Percentiles rank a stretch among this genome's conserved stretches.
Conservation (phyloP, 1,140 invertebrate species). For the Calycopis cecrops region DNA sequence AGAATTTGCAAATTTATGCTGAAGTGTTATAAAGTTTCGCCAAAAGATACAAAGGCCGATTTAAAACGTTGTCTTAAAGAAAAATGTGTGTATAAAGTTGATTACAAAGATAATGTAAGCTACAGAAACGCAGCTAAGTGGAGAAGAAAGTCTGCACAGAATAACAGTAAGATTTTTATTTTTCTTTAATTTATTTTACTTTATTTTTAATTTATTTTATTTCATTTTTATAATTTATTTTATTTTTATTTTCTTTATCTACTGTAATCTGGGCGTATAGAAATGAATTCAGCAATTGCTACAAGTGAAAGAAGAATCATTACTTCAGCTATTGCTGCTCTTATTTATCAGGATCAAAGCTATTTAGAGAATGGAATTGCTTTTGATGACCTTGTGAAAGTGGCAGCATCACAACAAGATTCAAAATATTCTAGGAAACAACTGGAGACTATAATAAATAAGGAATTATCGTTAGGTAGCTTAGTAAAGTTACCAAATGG, state of each 20-base stretch:
- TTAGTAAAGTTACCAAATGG: conserved; percentile 80
- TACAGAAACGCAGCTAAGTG: conserved; percentile 89
- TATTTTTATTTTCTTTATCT: conserved; percentile 19
- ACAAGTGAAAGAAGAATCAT: conserved; percentile 73
- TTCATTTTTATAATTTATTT: neutral
- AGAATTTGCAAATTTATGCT: conserved; percentile 88
- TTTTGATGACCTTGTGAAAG: conserved; percentile 78
- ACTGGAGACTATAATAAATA: conserved; percentile 79
- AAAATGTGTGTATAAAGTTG: conserved; percentile 87
- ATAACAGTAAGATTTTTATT: conserved; percentile 47
- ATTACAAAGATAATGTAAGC: conserved; percentile 90
- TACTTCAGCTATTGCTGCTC: conserved; percentile 79
- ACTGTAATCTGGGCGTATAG: conserved; percentile 32
- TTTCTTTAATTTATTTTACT: conserved; percentile 5
- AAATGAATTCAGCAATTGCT: conserved; percentile 53
- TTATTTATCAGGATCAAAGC: conserved; percentile 82
- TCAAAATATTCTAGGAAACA: conserved; percentile 80
- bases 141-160: conserved; percentile 65
- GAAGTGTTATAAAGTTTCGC: conserved; percentile 82
- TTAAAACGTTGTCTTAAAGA: conserved; percentile 84
- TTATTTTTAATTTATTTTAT: conserved; percentile 18
- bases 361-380: conserved; percentile 83
- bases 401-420: conserved; percentile 79
- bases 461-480: conserved; percentile 80
- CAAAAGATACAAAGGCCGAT: conserved; percentile 82